phyloP scores from a whole-genome alignment of 2,113 vertebrate genomes.

The Salvelinus alpinus region DNA sequence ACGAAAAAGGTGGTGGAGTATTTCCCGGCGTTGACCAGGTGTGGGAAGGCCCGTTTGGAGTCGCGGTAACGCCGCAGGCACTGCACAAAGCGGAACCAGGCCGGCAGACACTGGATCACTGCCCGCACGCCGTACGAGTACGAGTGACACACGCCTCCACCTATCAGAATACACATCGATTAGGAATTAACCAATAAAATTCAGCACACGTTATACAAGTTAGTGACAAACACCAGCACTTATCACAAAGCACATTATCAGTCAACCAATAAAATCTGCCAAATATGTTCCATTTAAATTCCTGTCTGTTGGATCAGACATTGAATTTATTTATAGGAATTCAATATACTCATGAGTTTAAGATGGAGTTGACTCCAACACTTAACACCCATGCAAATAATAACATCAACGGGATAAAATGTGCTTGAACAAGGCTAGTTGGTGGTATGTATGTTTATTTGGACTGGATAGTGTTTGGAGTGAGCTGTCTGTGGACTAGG shows the following conservation, averaged over 20 bases:
- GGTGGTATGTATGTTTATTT: background rate
- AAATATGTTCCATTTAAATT: no score
- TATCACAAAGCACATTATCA: no score
- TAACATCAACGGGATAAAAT: background rate
- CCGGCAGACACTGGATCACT: constrained; percentile 95
- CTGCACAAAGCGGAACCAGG: constrained; percentile 98
- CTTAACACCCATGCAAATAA: no score
- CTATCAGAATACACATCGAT: constrained; percentile 31
- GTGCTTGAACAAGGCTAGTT: background rate
- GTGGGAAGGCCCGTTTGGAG: constrained; percentile 94
- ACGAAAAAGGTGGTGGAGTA: constrained; percentile 99
- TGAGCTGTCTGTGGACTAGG: background rate
- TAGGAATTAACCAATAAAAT: no score
- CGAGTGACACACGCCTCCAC: constrained; percentile 77
- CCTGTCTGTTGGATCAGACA: no score
- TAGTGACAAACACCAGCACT: background rate
- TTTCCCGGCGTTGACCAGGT: constrained; percentile 96
- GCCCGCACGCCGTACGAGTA: constrained; percentile 95
- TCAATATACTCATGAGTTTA: no score
- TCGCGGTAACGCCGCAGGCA: constrained; percentile 97
- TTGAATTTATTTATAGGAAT: no score
- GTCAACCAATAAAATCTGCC: no score
- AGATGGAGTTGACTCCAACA: no score
- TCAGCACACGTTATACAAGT: no score
- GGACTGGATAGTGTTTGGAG: background rate